Base-by-base conservation (phyloP, 2,113 vertebrate genomes). In the Odocoileus hemionus region DNA sequence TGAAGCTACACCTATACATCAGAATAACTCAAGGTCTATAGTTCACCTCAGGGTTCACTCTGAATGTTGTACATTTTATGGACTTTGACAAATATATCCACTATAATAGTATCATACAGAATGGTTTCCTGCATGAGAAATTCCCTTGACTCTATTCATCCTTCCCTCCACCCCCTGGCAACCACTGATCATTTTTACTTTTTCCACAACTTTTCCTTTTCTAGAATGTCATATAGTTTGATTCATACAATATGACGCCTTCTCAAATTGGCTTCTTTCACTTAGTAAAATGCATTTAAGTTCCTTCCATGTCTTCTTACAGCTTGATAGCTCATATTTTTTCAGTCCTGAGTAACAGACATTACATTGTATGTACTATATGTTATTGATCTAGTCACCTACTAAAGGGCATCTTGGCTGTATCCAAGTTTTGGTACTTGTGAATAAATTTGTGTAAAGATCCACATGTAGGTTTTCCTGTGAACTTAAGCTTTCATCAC, bases 321-420 rank as follows among this genome's bases (percentile, higher is more conserved):
- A 61, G 26, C 55, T 91, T 91, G 30, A n/a, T n/a, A 64, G 54
- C 10, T 84, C 50, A 8, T 83, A 85, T 93, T 76, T 33, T 91
- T 70, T 86, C 78, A 88, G n/a, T 14, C 45, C 52, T n/a, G 19
- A 79, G 3, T 84, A 89, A 39, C 55, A 79, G 21, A 39, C n/a
- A 39, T 39, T 70, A 15, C 28, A 85, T 5, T 83, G 54, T 19
- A 74, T 10, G 8, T 23, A 78, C 52, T 33, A 47, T 26, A 92
- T 23, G 30, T 57, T 61, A 55, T 30, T n/a, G 26, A 86, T n/a
- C 30, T 33, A 6, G 54, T 96, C 36, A 39, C 15, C n/a, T 36
- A 74, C 55, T 23, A 7, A 88, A 95, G 26, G 16, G 2, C 25
- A 88, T 30, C 17, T 16, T 47, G 16, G 25, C 23, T 89, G 28